Percentiles rank a stretch among this genome's conserved stretches.
phyloP scores from a whole-genome alignment of 2,797 vertebrate genomes.

The Amblyopsis hoosieri region DNA sequence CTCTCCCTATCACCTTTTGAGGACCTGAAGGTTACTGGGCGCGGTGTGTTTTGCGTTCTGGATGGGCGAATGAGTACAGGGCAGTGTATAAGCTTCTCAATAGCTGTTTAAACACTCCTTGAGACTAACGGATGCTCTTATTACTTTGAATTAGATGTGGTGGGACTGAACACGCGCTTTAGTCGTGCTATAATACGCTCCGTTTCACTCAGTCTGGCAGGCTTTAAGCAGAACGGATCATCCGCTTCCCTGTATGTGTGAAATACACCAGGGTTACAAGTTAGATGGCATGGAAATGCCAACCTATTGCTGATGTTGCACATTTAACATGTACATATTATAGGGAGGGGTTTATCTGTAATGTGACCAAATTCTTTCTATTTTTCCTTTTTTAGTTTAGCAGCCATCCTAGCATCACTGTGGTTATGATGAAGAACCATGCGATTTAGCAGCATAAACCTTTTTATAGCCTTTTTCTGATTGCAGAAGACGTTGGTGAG shows the following conservation, averaged over 20 bases:
- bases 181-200: conserved; percentile 47
- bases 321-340: conserved; percentile 85
- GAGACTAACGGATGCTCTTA: conserved; percentile 48
- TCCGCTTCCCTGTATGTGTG: conserved; percentile 79
- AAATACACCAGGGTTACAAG: conserved; percentile 73
- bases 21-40: conserved; percentile 28
- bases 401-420: conserved; percentile 41
- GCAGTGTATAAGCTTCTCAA: conserved; percentile 32
- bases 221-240: conserved; percentile 77
- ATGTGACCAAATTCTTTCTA: conserved; percentile 66
- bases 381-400: conserved; percentile 44
- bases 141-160: conserved; percentile 46
- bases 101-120: conserved; percentile 12
- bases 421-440: conserved; percentile 26
- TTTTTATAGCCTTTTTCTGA: conserved; percentile 16
- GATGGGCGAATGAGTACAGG: background rate
- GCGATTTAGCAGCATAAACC: conserved; percentile 34
- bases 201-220: conserved; percentile 64
- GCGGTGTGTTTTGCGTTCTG: background rate
- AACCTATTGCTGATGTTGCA: conserved; percentile 87
- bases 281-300: conserved; percentile 77
- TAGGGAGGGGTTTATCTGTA: conserved; percentile 53
- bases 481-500: conserved; percentile 26
- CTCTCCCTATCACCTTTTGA: conserved; percentile 39
- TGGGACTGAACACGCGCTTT: conserved; percentile 40